A percentile compares a stretch with the other conserved stretches of the same genome.
Evolutionary conservation across 2,113 vertebrate genomes (phyloP).

Genomic region (Mirza zaza): DNA sequence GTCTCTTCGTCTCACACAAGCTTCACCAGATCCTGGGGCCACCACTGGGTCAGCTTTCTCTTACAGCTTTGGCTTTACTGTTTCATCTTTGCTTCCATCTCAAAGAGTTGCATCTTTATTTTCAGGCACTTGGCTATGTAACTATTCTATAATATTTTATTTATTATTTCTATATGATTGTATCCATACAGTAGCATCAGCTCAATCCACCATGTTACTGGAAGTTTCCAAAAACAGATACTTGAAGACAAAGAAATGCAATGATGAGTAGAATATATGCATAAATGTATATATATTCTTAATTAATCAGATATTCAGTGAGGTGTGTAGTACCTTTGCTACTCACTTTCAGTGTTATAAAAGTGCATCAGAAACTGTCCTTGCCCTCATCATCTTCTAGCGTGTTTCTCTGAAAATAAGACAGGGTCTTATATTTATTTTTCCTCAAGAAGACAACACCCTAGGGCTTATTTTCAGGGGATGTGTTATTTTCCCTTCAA

Average conservation of each 20-base stretch:
- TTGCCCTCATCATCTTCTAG: background rate
- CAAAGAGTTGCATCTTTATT: background rate
- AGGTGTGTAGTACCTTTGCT: background rate
- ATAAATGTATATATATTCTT: background rate
- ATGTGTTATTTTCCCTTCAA: too few species aligned
- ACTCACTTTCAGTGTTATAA: background rate
- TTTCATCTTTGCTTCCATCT: background rate
- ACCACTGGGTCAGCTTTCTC: background rate
- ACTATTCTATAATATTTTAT: background rate
- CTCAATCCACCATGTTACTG: background rate
- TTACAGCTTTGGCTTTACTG: background rate
- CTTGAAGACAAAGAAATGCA: background rate
- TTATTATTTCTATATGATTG: background rate
- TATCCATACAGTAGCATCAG: background rate
- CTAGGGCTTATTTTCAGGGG: too few species aligned
- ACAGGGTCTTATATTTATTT: too few species aligned
- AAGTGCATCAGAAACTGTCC: background rate
- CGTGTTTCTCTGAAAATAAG: too few species aligned
- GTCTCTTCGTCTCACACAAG: background rate
- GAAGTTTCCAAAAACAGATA: background rate
- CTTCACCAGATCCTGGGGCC: background rate
- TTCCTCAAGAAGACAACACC: too few species aligned
- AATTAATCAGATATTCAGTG: background rate
- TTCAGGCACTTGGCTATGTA: background rate
- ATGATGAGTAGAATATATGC: background rate